phyloP scores from a whole-genome alignment of 1,140 invertebrate species.

The Hestina assimilis region DNA sequence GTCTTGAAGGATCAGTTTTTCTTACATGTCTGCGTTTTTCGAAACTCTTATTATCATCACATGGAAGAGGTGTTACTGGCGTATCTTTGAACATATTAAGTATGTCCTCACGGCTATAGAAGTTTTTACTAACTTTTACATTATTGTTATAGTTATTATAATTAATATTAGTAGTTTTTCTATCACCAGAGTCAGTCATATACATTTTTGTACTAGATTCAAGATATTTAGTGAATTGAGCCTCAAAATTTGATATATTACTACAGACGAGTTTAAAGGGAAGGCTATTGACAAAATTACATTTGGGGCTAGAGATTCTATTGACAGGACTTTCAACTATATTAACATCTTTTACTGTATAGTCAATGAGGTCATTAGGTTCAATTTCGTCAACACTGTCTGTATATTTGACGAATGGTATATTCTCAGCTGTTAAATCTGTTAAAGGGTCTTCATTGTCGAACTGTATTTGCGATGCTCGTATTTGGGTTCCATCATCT shows the following conservation, averaged over 20 bases:
- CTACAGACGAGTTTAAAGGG: constrained; percentile 64
- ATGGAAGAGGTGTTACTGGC: constrained; percentile 52
- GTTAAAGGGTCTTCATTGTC: constrained; percentile 63
- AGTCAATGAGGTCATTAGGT: constrained; percentile 26
- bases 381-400: constrained; percentile 40
- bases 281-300: constrained; percentile 51
- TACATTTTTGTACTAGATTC: constrained; percentile 49
- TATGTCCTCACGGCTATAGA: constrained; percentile 60
- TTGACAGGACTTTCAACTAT: constrained; percentile 58
- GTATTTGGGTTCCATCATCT: constrained; percentile 67
- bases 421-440: constrained; percentile 55
- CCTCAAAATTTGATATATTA: constrained; percentile 57
- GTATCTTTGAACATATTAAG: constrained; percentile 72
- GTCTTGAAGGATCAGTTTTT: constrained; percentile 61
- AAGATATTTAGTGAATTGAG: constrained; percentile 62
- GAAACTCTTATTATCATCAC: constrained; percentile 42
- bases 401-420: constrained; percentile 62
- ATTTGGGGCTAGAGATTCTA: constrained; percentile 42
- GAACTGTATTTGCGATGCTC: constrained; percentile 69
- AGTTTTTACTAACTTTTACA: constrained; percentile 36
- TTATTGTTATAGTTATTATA: constrained; percentile 52
- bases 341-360: constrained; percentile 47
- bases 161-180: constrained; percentile 46
- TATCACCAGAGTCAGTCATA: constrained; percentile 37
- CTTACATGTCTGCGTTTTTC: constrained; percentile 58